These are phyloP conservation scores for Heliconius sara DNA, from an alignment of 2,888 invertebrate genomes.

Conservation along the genomic window DNA sequence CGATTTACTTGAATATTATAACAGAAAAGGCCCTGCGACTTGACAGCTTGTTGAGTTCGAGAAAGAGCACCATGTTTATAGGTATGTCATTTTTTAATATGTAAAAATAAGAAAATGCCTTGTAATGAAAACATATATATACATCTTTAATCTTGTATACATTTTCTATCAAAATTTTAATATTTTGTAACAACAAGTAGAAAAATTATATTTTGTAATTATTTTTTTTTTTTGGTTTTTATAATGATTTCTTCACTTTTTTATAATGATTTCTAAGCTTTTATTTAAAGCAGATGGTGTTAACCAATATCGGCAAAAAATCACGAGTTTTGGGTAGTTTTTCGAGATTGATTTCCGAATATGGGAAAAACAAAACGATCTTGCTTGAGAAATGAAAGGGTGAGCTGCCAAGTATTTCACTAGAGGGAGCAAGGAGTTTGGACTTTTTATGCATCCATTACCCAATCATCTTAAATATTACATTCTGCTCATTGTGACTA, in stretches of 20 bases:
- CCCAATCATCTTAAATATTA: constrained; percentile 93
- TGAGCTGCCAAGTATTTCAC: constrained; percentile 96
- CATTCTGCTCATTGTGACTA: no score
- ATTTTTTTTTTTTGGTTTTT: no score
- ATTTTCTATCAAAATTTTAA: background rate
- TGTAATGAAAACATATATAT: background rate
- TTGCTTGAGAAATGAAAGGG: constrained; percentile 92
- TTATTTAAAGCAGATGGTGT: constrained; percentile 87
- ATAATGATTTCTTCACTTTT: no score
- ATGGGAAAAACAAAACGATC: constrained; percentile 91
- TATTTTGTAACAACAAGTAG: no score
- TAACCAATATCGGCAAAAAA: constrained; percentile 87
- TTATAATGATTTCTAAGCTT: no score
- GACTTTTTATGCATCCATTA: constrained; percentile 93
- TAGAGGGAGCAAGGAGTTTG: constrained; percentile 89
- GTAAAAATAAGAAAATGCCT: background rate
- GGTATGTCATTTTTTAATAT: constrained; percentile 48
- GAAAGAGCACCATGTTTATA: constrained; percentile 49
- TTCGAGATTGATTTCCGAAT: constrained; percentile 88
- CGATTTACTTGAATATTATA: constrained; percentile 46
- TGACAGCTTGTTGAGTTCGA: constrained; percentile 60
- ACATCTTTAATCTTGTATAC: no score
- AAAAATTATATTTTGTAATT: no score
- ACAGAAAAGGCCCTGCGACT: constrained; percentile 50
- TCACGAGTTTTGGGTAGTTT: constrained; percentile 90